phyloP scores from a whole-genome alignment of 2,888 invertebrate species.

The Theretra japonica region DNA sequence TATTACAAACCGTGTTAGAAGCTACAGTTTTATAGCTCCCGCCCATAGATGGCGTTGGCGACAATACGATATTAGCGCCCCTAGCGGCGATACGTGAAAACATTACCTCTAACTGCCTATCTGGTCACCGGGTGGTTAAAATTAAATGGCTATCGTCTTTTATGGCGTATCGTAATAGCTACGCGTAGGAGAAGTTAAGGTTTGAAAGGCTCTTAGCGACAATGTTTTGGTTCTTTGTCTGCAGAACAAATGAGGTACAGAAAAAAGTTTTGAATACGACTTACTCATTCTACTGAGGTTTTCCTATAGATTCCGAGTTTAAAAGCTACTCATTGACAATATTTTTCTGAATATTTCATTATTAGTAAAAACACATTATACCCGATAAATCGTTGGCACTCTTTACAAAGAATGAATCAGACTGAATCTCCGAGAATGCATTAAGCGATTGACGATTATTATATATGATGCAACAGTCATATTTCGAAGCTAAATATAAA shows the following conservation, averaged over 20 bases:
- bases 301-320: no score
- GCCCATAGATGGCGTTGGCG: constrained; percentile 41
- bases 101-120: constrained; percentile 23
- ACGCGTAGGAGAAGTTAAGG: background rate
- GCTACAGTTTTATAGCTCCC: constrained; percentile 31
- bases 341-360: no score
- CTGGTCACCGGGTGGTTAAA: constrained; percentile 19
- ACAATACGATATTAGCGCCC: constrained; percentile 45
- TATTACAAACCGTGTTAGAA: constrained; percentile 12
- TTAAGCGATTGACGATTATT: no score
- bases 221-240: background rate
- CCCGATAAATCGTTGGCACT: no score
- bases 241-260: background rate
- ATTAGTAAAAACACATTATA: no score
- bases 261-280: no score
- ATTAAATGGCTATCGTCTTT: constrained; percentile 19
- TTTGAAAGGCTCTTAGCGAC: constrained; percentile 4
- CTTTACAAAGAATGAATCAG: no score
- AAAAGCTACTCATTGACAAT: no score
- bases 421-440: no score
- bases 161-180: constrained; percentile 7
- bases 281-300: no score
- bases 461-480: no score
- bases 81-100: constrained; percentile 22
- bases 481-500: no score